A percentile compares a stretch with the other conserved stretches of the same genome.
Evolutionary conservation across 2,888 invertebrate genomes (phyloP).

Genomic region (Drosophila meridiana): DNA sequence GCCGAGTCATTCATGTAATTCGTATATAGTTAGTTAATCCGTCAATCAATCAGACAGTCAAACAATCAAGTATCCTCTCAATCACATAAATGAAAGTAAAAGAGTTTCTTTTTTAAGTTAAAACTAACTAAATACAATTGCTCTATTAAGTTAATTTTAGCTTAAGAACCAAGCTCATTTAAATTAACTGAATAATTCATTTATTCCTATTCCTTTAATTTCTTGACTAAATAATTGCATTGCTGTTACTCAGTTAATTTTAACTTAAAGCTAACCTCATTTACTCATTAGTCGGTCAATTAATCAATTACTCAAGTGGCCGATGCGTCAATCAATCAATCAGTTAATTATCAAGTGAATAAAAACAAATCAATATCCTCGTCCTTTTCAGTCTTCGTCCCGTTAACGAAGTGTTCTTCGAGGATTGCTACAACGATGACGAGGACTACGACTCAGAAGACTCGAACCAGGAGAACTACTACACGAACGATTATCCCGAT

Average conservation of each 20-base stretch:
- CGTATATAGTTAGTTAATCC: not conserved
- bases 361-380: not conserved
- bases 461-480: conserved; percentile 92
- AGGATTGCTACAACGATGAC: conserved; percentile 82
- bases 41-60: not conserved
- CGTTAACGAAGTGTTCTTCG: conserved; percentile 78
- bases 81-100: not conserved
- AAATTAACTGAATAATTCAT: not conserved
- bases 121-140: too few relatives aligned
- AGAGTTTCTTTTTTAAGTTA: not conserved
- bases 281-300: not conserved
- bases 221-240: too few relatives aligned
- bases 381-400: conserved; percentile 75
- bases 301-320: not conserved
- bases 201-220: too few relatives aligned
- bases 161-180: not conserved
- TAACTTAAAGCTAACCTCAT: not conserved
- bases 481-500: conserved; percentile 92
- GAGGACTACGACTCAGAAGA: conserved; percentile 88
- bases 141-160: not conserved
- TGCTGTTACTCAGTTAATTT: too few relatives aligned
- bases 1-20: not conserved
- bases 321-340: not conserved
- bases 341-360: not conserved
- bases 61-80: not conserved